Conservation (phyloP, 2,797 vertebrate species). For the Fratercula arctica region DNA sequence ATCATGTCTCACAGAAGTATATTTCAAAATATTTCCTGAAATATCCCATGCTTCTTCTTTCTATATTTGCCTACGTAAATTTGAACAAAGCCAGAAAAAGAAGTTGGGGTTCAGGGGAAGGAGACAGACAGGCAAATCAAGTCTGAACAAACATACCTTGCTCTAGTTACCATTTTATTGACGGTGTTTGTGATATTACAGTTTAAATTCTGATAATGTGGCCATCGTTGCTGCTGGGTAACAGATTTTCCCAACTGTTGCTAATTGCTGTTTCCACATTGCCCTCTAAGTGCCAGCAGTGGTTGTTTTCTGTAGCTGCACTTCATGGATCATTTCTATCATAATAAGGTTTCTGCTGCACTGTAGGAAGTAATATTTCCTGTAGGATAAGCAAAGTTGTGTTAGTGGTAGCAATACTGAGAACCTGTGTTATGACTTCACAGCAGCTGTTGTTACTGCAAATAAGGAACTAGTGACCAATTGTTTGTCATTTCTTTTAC, state of each 20-base stretch:
- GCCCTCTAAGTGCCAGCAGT: neutral
- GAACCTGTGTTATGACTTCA: neutral
- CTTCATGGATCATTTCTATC: neutral
- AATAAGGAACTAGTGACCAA: neutral
- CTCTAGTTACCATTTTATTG: neutral
- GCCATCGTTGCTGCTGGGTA: neutral
- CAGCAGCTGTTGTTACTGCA: neutral
- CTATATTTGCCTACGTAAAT: neutral
- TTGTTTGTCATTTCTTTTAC: neutral
- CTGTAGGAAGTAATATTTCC: neutral
- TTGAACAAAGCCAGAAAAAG: neutral
- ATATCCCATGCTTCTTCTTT: neutral
- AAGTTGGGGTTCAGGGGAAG: neutral
- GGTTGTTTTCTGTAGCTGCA: neutral
- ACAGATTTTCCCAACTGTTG: neutral
- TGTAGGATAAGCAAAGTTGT: neutral
- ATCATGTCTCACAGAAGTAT: neutral
- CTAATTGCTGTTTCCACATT: neutral
- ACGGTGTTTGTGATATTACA: neutral
- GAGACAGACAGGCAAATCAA: neutral
- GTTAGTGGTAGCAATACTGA: neutral
- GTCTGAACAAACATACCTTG: neutral
- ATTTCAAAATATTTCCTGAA: constrained; percentile 13
- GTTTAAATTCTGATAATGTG: neutral
- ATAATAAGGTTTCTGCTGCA: neutral